Base-by-base conservation (phyloP, 30 jellyfish, hydroid and myxozoan genomes). In the Clytia hemisphaerica region DNA sequence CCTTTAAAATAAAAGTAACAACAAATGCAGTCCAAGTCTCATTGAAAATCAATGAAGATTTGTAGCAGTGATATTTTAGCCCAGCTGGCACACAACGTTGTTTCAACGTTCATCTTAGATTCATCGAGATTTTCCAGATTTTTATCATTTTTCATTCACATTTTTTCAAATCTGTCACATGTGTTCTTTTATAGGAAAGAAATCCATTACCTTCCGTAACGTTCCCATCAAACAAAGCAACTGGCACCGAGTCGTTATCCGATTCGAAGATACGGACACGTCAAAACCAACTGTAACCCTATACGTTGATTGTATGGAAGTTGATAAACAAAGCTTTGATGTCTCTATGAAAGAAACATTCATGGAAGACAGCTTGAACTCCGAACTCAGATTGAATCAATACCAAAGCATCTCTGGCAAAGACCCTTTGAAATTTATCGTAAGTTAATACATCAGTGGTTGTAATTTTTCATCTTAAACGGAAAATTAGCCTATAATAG, bases 181-280 rank as follows among this genome's bases (percentile, higher is more conserved):
- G n/a, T n/a, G n/a, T n/a, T n/a, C n/a, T n/a, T n/a, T n/a, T n/a
- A n/a, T n/a, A 4, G 88, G 94, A 6, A 75, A 82, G 61, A 70
- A 75, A 16, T 45, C 71, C 30, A 37, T 89, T 38, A 78, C 66
- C 26, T 89, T 89, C 51, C 75, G 67, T 58, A 64, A 82, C 22
- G 73, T 89, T 34, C 98, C 98, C 4, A 55, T 89, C 55, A 51
- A 71, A 53, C 95, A 80, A 45, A 92, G 82, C 45, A 51, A 71
- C 22, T 89, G 98, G 98, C 98, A 89, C 55, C 90, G 92, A 32
- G 73, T 89, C 15, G 85, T 89, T 2, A 16, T 89, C 15, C 94
- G 78, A 48, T 46, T 89, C 64, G 45, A 71, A 57, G 63, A 67
- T 49, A 47, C 82, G 65, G 74, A 80, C 37, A 70, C 72, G 4